Evolutionary conservation across 2,888 invertebrate species (phyloP).

Genomic region (Cybosia mesomella): DNA sequence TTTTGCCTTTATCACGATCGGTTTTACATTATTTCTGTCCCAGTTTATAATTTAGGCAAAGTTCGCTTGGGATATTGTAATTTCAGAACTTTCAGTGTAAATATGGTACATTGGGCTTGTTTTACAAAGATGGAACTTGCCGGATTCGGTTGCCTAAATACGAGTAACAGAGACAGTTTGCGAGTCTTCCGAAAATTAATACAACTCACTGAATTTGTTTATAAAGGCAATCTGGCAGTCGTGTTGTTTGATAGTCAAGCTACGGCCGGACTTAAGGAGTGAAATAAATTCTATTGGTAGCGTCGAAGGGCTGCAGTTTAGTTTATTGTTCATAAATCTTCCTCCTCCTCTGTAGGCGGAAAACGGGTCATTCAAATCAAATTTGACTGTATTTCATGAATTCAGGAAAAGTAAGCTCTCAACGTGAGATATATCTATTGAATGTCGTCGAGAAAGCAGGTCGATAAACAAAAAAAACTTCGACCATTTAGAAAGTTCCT

Average conservation of each 20-base stretch:
- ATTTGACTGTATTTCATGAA: conserved; percentile 45
- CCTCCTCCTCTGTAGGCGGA: conserved; percentile 47
- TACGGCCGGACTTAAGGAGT: conserved; percentile 41
- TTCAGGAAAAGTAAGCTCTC: conserved; percentile 32
- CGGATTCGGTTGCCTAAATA: conserved; percentile 41
- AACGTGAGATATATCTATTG: conserved; percentile 21
- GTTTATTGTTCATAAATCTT: conserved; percentile 58
- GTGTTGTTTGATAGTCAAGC: conserved; percentile 49
- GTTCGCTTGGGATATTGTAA: conserved; percentile 60
- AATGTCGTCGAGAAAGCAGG: conserved; percentile 9
- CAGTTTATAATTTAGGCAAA: conserved; percentile 69
- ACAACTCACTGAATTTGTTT: conserved; percentile 45
- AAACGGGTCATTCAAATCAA: conserved; percentile 46
- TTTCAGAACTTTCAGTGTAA: conserved; percentile 70
- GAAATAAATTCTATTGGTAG: conserved; percentile 47
- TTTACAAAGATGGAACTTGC: conserved; percentile 55
- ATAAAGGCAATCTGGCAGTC: conserved; percentile 47
- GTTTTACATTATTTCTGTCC: conserved; percentile 66
- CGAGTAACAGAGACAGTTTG: conserved; percentile 38
- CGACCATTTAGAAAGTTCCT: background rate
- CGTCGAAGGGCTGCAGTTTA: conserved; percentile 47
- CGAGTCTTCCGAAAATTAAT: conserved; percentile 44
- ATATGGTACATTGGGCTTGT: conserved; percentile 61
- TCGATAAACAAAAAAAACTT: background rate
- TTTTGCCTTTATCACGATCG: conserved; percentile 67